Percentiles rank a stretch among this genome's conserved stretches.
These are phyloP conservation scores for Chionomys nivalis DNA, from an alignment of 2,113 vertebrate genomes.

Conservation along the genomic window DNA sequence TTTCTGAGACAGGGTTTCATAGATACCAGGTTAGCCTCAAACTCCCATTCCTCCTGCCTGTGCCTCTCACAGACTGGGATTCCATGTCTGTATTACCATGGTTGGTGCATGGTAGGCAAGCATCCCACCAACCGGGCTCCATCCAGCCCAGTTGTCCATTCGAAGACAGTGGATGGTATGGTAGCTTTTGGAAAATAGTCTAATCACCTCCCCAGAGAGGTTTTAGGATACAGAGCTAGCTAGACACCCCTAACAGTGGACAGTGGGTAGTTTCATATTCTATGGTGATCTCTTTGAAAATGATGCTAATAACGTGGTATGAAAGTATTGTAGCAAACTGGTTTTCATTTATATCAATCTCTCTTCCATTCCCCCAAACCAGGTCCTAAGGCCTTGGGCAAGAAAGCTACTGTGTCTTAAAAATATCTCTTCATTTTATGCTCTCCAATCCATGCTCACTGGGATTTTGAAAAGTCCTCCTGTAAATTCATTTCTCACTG, in stretches of 20 bases:
- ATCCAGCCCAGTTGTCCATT: neutral
- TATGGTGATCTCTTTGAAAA: constrained; percentile 26
- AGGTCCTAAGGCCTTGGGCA: neutral
- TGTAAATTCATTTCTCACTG: constrained; percentile 45
- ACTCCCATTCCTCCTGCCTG: neutral
- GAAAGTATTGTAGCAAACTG: neutral
- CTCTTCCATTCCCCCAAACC: constrained; percentile 34
- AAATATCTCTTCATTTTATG: constrained; percentile 11
- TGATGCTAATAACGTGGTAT: constrained; percentile 14
- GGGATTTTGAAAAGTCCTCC: constrained; percentile 40
- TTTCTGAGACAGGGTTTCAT: neutral
- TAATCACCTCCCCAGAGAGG: neutral
- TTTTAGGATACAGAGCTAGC: neutral
- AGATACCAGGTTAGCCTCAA: neutral
- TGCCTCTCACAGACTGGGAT: neutral
- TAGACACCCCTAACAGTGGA: neutral
- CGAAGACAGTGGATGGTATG: neutral
- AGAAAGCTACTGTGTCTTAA: constrained; percentile 22
- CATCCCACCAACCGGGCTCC: neutral
- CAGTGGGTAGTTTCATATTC: neutral
- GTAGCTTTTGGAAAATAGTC: constrained; percentile 10
- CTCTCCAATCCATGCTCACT: constrained; percentile 17
- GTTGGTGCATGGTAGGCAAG: neutral
- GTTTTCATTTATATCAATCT: constrained; percentile 15
- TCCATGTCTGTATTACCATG: neutral